Base-by-base conservation (phyloP, 2,888 invertebrate genomes). In the Ypsolopha scabrella region DNA sequence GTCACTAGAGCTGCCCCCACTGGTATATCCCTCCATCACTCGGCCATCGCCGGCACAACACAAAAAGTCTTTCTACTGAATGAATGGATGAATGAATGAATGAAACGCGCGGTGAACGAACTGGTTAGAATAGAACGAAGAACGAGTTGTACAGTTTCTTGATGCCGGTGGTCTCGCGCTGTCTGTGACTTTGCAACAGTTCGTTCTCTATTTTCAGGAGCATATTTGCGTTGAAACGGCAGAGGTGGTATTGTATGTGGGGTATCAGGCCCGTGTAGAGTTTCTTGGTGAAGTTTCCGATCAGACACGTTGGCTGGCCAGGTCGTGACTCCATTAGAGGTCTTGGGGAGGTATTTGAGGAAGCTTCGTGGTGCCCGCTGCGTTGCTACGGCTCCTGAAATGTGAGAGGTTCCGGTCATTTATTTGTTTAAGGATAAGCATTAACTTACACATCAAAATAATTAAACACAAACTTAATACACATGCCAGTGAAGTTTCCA, bases 121-220 rank as follows among this genome's bases (percentile, higher is more conserved):
- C 57, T 66, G 69, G 87, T 93, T 94, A 94, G 85, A 94, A 94
- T 78, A 94, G 90, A 61, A 94, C 94, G 78, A 94, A 94, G 86
- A 94, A 94, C 56, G 94, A 94, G 85, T 94, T 94, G 87, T 94
- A 94, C 73, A 94, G 87, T 80, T 94, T 94, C 83, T 94, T 94
- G 70, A 94, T 93, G 56, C 94, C 94, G 48, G 94, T 94, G 34
- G 93, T 93, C 79, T 94, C 94, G 71, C 93, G 88, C 79, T 94
- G 94, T 68, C 94, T 90, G 74, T 93, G 94, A 72, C 92, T 93
- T 76, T 93, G 92, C 55, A 94, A 89, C 67, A 94, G 88, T 72
- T 91, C 90, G 81, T 92, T 92, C 75, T 92, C 90, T 65, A 91
- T 86, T 80, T 89, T 90, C 78, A 91, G 80, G 71, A 91, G 89